These are phyloP conservation scores for Pseudorhombus dupliciocellatus DNA, from an alignment of 2,113 vertebrate genomes.

Conservation along the genomic window DNA sequence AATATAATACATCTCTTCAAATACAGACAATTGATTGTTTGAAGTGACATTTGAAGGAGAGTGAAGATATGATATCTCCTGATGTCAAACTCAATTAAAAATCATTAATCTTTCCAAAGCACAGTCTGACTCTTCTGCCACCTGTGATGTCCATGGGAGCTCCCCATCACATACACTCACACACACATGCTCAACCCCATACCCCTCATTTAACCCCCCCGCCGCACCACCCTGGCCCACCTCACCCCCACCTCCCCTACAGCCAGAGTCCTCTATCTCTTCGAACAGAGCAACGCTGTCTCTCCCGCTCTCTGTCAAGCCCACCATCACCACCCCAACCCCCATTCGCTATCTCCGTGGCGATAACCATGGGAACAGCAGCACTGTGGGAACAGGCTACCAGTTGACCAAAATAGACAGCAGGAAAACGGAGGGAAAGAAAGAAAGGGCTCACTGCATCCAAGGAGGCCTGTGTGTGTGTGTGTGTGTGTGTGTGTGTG, in stretches of 20 bases:
- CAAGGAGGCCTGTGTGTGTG: slow-evolving; percentile 55
- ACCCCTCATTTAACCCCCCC: slow-evolving; percentile 48
- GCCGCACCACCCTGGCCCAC: slow-evolving; percentile 14
- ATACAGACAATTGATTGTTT: not conserved
- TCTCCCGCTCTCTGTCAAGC: slow-evolving; percentile 78
- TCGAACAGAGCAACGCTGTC: slow-evolving; percentile 80
- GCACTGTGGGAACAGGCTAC: slow-evolving; percentile 84
- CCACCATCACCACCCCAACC: slow-evolving; percentile 55
- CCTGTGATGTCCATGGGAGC: slow-evolving; percentile 77
- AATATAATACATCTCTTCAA: slow-evolving; percentile 10
- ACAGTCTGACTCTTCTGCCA: slow-evolving; percentile 40
- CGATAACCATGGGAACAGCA: slow-evolving; percentile 86
- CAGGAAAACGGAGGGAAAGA: slow-evolving; percentile 80
- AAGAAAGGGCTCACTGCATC: slow-evolving; percentile 68
- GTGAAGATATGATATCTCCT: not conserved
- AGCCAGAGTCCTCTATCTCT: slow-evolving; percentile 79
- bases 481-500: slow-evolving; percentile 45
- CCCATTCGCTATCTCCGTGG: slow-evolving; percentile 79
- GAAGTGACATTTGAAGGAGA: not conserved
- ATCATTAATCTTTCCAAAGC: not conserved
- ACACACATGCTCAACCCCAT: slow-evolving; percentile 57
- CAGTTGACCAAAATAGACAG: slow-evolving; percentile 85
- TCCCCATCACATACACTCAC: slow-evolving; percentile 63
- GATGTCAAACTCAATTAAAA: slow-evolving; percentile 34
- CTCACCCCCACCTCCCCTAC: slow-evolving; percentile 49